Conservation (phyloP, 2,113 vertebrate species). For the Phalacrocorax carbo region DNA sequence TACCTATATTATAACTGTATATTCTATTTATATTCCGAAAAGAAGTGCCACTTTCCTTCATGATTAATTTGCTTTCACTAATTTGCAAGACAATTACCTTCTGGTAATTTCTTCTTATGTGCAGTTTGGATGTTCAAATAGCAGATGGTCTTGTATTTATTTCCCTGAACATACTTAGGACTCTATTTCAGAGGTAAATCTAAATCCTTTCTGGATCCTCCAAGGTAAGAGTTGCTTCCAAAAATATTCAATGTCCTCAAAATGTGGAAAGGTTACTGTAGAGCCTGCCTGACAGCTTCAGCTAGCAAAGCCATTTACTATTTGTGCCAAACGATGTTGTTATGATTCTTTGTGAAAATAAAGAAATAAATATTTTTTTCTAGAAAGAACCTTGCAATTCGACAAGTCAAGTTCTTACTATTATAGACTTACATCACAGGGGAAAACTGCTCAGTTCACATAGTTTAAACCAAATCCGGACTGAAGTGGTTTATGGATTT, state of each 20-base stretch:
- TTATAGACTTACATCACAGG: neutral
- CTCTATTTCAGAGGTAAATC: neutral
- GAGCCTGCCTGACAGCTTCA: neutral
- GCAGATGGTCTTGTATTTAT: neutral
- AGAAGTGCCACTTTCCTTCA: neutral
- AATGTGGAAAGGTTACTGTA: neutral
- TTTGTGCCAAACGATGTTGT: neutral
- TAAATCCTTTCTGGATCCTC: neutral
- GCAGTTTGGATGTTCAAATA: neutral
- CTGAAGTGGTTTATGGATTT: slow-evolving; percentile 25
- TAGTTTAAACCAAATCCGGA: neutral
- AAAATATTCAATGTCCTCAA: neutral
- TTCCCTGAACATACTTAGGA: neutral
- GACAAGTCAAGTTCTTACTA: neutral
- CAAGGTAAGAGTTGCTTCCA: neutral
- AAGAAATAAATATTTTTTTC: neutral
- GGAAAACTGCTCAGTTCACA: neutral
- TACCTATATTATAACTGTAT: neutral
- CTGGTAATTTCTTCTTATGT: neutral
- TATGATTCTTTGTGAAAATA: neutral
- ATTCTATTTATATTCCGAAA: neutral
- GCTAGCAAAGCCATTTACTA: neutral
- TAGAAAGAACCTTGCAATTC: neutral
- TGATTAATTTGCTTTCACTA: neutral
- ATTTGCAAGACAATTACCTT: neutral